Conservation (phyloP, 2,797 vertebrate genomes). For the Anisognathus igniventris region DNA sequence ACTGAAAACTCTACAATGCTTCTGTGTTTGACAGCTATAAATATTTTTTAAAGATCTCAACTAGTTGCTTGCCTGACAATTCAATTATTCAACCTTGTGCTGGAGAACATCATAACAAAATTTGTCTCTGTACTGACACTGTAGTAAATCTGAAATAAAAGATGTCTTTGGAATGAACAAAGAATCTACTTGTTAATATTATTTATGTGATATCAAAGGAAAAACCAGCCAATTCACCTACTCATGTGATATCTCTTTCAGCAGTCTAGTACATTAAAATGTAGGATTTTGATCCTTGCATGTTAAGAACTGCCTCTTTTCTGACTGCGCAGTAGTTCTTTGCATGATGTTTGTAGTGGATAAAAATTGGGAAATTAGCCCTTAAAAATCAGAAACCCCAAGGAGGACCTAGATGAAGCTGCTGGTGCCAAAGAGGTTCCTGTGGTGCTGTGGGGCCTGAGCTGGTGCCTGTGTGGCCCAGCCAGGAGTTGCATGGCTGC, state of each 20-base stretch:
- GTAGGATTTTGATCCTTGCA: neutral
- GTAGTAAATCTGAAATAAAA: slow-evolving; percentile 38
- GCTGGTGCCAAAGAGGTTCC: neutral
- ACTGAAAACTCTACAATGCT: neutral
- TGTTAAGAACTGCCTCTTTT: neutral
- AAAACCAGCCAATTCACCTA: neutral
- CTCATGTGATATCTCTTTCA: neutral
- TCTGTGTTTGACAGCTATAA: neutral
- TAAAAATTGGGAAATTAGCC: neutral
- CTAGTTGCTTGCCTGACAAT: slow-evolving; percentile 18
- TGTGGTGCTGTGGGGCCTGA: neutral
- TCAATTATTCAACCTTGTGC: slow-evolving; percentile 29
- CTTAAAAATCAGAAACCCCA: neutral
- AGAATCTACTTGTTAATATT: slow-evolving; percentile 9
- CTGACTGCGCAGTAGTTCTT: neutral
- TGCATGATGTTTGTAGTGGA: neutral
- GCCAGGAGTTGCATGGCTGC: accelerated
- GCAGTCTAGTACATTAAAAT: neutral
- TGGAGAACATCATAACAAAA: slow-evolving; percentile 15
- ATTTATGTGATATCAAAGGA: slow-evolving; percentile 1
- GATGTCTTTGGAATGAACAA: neutral
- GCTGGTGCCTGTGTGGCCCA: neutral
- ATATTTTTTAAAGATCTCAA: slow-evolving; percentile 15
- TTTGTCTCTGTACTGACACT: neutral
- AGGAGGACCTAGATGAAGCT: neutral